Evolutionary conservation across 2,888 invertebrate species (phyloP).

Genomic region (Serripes groenlandicus): DNA sequence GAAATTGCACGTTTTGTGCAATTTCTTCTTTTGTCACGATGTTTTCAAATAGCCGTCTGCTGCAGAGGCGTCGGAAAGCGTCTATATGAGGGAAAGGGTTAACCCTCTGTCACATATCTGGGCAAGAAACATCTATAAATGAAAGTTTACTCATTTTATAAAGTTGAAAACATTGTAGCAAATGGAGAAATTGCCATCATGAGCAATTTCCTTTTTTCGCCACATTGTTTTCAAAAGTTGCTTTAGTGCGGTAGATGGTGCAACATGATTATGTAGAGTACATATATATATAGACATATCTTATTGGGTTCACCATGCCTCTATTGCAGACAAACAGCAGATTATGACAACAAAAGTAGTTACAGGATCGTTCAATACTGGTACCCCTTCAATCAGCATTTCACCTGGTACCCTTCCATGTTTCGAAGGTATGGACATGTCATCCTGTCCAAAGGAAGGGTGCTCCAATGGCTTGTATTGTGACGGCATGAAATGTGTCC

Average conservation of each 20-base stretch:
- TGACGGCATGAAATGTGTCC: constrained; percentile 92
- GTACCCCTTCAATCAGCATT: background rate
- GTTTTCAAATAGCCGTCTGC: no score
- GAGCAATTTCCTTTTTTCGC: background rate
- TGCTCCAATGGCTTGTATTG: constrained; percentile 89
- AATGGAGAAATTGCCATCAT: background rate
- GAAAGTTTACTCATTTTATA: no score
- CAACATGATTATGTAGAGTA: no score
- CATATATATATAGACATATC: no score
- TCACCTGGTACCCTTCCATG: constrained; percentile 60
- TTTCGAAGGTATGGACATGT: constrained; percentile 77
- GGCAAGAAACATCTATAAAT: no score
- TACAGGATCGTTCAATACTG: background rate
- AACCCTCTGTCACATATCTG: no score
- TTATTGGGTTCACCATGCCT: no score
- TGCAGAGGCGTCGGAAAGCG: no score
- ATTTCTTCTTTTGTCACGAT: no score
- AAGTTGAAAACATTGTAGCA: constrained; percentile 16
- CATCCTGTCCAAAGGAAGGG: constrained; percentile 80
- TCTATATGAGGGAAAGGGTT: no score
- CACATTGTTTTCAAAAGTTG: constrained; percentile 13
- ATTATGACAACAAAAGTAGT: background rate
- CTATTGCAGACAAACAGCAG: constrained; percentile 8
- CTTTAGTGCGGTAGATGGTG: no score
- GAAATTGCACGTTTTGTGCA: no score